Evolutionary conservation across 2,888 invertebrate genomes (phyloP), one percentile per base, ranked within the genome.

Genomic region (Digitonthophagus gazella): DNA sequence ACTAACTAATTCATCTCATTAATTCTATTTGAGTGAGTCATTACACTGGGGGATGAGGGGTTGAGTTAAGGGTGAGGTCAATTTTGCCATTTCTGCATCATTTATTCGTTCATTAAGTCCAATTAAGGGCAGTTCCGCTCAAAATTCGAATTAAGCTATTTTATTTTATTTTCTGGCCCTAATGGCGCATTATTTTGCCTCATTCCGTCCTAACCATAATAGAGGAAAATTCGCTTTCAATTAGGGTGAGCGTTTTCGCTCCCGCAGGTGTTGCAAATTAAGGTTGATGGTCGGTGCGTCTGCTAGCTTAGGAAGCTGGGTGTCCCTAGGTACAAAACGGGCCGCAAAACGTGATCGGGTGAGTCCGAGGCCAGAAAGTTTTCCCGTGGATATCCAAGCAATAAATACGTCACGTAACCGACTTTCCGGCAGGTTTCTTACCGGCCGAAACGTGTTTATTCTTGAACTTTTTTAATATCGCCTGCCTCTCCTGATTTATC

Each of bases 391-490:
- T 19, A 61, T 61, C 18, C 20, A n/a, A 20, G 19, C 61, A 61
- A 61, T 61, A 61, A 61, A 61, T 61, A 61, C 61, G 20, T 61
- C 61, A 61, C 61, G 61, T 19, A 61, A 20, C 18, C 16, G 20
- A 61, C 19, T 61, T 61, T 61, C 61, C 61, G 16, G n/a, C 19
- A 18, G 19, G 61, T 61, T 61, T 61, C 61, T 61, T 61, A 61
- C 61, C 61, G 61, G 61, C n/a, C 61, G 18, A 18, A 19, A 61
- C 61, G 61, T 61, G 61, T 61, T 61, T 61, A 61, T 61, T 61
- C 61, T 61, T 61, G 20, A 61, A 61, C 61, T 61, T 61, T 61
- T 61, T 61, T 61, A 61, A 61, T 61, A 61, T 61, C 61, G 61
- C 20, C 19, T 20, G n/a, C 19, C 61, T 18, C 20, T 61, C 3